Percentiles rank a stretch among this genome's conserved stretches.
These are phyloP conservation scores for Corvus moneduloides DNA, from an alignment of 2,113 vertebrate species.

Conservation along the genomic window DNA sequence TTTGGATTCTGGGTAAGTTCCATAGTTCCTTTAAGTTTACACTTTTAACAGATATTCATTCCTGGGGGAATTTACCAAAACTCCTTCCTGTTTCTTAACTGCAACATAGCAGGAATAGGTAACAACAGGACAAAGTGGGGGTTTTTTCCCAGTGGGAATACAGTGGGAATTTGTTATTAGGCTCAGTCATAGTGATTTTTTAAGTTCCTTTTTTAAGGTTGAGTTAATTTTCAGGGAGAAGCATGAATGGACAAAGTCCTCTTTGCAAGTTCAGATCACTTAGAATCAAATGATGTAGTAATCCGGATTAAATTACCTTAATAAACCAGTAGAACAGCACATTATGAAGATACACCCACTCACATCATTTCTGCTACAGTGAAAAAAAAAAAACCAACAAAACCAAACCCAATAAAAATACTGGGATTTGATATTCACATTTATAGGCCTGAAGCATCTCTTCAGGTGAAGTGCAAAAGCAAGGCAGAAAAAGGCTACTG, in stretches of 20 bases:
- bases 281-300: not conserved
- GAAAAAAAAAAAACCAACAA: not conserved
- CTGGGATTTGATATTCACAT: not conserved
- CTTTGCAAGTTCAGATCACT: not conserved
- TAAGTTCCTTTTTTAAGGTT: not conserved
- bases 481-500: not conserved
- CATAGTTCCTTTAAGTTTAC: not conserved
- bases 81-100: not conserved
- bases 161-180: not conserved
- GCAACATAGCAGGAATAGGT: not conserved
- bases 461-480: not conserved
- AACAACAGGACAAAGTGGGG: not conserved
- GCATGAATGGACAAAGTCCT: not conserved
- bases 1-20: not conserved
- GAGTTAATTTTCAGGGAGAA: not conserved
- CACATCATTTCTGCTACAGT: not conserved
- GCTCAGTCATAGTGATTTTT: not conserved
- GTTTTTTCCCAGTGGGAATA: not conserved
- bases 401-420: not conserved
- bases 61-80: not conserved
- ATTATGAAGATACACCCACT: not conserved
- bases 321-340: not conserved
- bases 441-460: not conserved
- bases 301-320: not conserved
- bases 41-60: not conserved